Conservation (phyloP, 2,113 vertebrate species). For the Heliornis fulica region DNA sequence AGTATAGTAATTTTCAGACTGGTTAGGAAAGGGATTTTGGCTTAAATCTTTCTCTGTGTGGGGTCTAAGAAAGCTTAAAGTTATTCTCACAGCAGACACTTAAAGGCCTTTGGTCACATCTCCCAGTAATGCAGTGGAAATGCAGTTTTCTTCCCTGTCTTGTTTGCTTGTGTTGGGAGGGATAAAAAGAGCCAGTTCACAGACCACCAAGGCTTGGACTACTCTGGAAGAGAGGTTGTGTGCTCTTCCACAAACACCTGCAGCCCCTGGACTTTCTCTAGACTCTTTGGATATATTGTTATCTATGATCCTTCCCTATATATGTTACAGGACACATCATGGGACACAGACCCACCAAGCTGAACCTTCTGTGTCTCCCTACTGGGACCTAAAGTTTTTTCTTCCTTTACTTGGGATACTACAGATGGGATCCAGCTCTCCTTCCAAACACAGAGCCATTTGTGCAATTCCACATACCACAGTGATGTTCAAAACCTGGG, state of each 20-base stretch:
- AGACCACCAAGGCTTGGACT: neutral
- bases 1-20: neutral
- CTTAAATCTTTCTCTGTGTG: neutral
- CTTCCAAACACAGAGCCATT: neutral
- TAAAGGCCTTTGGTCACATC: neutral
- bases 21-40: neutral
- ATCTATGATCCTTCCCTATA: neutral
- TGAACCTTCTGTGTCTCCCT: neutral
- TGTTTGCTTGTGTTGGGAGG: neutral
- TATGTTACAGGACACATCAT: neutral
- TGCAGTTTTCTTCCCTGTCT: neutral
- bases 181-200: neutral
- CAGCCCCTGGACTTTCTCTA: neutral
- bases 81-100: neutral
- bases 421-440: accelerated
- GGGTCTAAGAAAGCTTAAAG: neutral
- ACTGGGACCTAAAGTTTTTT: neutral
- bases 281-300: neutral
- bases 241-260: neutral
- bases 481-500: accelerated
- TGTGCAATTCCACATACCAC: neutral
- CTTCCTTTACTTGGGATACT: neutral
- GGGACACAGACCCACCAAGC: neutral
- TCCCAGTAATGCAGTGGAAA: neutral
- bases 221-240: neutral